Base-by-base conservation (phyloP, 2,113 vertebrate species). In the Myanophis thanlyinensis region DNA sequence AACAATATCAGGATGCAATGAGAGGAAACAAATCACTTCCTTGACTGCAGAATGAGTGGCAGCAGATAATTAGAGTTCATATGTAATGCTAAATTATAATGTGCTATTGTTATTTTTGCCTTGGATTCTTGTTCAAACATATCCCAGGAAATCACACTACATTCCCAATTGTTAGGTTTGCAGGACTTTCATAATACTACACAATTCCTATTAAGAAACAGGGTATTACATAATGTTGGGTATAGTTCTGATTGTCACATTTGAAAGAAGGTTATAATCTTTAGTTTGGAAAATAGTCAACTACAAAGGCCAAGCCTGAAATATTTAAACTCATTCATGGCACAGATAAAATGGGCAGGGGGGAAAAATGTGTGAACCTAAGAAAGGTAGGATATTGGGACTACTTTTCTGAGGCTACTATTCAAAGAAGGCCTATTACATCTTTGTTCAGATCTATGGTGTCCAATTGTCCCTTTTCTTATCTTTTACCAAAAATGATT, bases 141-240 rank as follows among this genome's bases (percentile, higher is more conserved):
- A 80, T 80, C 73, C 73, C 73, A 80, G 35, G 73, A 80, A 40
- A 44, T 44, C 35, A 44, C 35, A 44, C 18, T 40, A 20, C 67
- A 80, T 80, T 80, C 18, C 73, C 35, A 94, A 87, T 93, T 93
- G 92, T 94, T 90, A 93, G 93, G 23, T 85, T 90, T 0, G 84
- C 91, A 93, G 88, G 94, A 89, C 95, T 96, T 95, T 93, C 30
- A 85, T 53, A 89, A 85, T 46, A 10, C 20, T 35, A n/a, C 13
- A 47, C 13, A 3, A 18, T 85, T 91, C 25, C 80, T 47, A 80
- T 40, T 51, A 47, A 6, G 52, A 84, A 44, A 53, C 35, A 85
- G 23, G 47, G 22, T 5, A 88, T 88, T 87, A 51, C 47, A 73
- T 13, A 92, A 44, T 80, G 35, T 44, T 18, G 3, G 40, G 35